phyloP scores from a whole-genome alignment of 2,797 vertebrate genomes.

The Zenarchopterus dispar region DNA sequence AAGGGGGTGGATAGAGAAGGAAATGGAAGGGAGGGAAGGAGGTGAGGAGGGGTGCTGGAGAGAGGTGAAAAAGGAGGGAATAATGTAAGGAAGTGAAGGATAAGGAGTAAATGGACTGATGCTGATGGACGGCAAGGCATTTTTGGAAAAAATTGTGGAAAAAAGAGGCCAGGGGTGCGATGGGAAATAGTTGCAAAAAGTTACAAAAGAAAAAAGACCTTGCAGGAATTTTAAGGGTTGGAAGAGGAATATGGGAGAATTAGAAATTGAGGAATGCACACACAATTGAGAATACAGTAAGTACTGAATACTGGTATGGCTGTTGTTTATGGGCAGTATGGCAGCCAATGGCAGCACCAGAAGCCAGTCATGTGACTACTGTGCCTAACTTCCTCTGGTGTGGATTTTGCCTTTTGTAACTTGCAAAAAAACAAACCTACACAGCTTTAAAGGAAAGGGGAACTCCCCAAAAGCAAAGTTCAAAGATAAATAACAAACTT shows the following conservation, averaged over 20 bases:
- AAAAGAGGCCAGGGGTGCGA: slow-evolving; percentile 2
- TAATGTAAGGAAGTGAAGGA: slow-evolving; percentile 47
- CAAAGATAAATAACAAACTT: too few species aligned
- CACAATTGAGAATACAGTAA: not conserved
- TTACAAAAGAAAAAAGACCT: not conserved
- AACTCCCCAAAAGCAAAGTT: too few species aligned
- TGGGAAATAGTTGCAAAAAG: not conserved
- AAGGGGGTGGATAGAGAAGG: not conserved
- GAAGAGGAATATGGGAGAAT: not conserved
- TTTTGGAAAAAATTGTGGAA: slow-evolving; percentile 33
- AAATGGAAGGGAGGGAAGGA: not conserved
- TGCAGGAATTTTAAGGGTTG: not conserved
- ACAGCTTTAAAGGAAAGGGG: too few species aligned
- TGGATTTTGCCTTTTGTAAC: too few species aligned
- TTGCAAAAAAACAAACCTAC: too few species aligned
- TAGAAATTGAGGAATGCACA: too few species aligned
- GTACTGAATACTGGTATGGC: not conserved
- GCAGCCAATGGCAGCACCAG: too few species aligned
- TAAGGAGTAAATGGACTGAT: slow-evolving; percentile 37
- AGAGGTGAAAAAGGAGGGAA: slow-evolving; percentile 23
- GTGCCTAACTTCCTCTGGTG: too few species aligned
- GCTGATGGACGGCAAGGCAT: slow-evolving; percentile 19
- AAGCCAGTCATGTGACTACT: too few species aligned
- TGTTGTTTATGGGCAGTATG: too few species aligned
- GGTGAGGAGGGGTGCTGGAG: slow-evolving; percentile 24